Percentiles rank a stretch among this genome's conserved stretches.
Evolutionary conservation across 2,888 invertebrate species (phyloP).

Genomic region (Nomada flava): DNA sequence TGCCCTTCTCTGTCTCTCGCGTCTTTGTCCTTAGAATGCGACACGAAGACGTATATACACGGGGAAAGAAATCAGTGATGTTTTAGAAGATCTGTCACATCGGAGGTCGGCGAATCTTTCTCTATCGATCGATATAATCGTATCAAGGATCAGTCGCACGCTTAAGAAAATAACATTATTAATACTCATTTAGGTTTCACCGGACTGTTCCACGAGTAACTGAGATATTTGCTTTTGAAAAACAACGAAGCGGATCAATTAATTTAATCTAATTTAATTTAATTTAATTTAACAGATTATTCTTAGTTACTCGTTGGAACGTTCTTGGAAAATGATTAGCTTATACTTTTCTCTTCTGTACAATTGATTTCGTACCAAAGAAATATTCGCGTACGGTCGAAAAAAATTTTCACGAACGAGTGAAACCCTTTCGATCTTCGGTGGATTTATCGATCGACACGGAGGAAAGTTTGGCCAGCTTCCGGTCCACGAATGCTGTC

Average conservation of each 20-base stretch:
- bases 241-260: no score
- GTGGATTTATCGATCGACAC: slow-evolving; percentile 11
- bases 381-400: not conserved
- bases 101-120: slow-evolving; percentile 55
- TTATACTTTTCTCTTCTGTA: no score
- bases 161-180: no score
- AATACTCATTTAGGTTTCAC: no score
- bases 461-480: slow-evolving; percentile 45
- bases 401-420: not conserved
- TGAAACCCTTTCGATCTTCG: not conserved
- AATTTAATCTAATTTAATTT: no score
- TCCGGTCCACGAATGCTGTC: slow-evolving; percentile 63
- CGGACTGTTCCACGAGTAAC: no score
- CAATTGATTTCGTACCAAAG: no score
- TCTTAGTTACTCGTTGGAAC: no score
- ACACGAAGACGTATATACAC: slow-evolving; percentile 78
- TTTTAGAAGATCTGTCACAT: slow-evolving; percentile 66
- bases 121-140: slow-evolving; percentile 23
- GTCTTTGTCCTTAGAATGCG: slow-evolving; percentile 74
- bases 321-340: no score
- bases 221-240: no score
- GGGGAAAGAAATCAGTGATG: slow-evolving; percentile 67
- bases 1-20: slow-evolving; percentile 73
- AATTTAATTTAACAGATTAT: no score
- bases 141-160: not conserved